Percentiles rank a stretch among this genome's conserved stretches.
These are phyloP conservation scores for Coelopa frigida DNA, from an alignment of 1,140 invertebrate genomes.

Conservation along the genomic window DNA sequence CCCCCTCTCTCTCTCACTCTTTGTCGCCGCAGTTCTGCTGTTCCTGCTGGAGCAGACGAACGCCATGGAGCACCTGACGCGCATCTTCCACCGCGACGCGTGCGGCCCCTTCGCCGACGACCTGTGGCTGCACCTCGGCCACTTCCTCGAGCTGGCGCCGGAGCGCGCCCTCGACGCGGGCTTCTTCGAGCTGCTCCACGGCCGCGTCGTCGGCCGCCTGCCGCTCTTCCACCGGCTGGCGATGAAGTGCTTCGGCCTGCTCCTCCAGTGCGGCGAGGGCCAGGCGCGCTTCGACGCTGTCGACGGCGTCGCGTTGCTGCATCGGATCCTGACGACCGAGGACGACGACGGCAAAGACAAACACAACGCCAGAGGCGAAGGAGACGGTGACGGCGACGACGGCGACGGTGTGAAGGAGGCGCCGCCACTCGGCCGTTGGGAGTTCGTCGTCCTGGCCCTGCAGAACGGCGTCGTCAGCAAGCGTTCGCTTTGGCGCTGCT, in stretches of 20 bases:
- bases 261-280: slow-evolving; percentile 29
- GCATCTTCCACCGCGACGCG: slow-evolving; percentile 23
- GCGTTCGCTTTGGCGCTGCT: slow-evolving; percentile 26
- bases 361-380: too few relatives aligned
- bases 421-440: slow-evolving; percentile 18
- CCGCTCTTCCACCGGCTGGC: slow-evolving; percentile 20
- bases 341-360: neutral
- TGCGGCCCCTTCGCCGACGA: slow-evolving; percentile 21
- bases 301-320: slow-evolving; percentile 27
- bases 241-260: slow-evolving; percentile 32
- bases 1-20: neutral
- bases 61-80: slow-evolving; percentile 16
- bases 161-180: slow-evolving; percentile 24
- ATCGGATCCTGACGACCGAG: slow-evolving; percentile 16
- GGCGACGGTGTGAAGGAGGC: too few relatives aligned
- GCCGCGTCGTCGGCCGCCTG: slow-evolving; percentile 18
- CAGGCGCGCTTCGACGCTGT: slow-evolving; percentile 25
- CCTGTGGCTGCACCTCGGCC: slow-evolving; percentile 30
- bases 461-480: slow-evolving; percentile 34
- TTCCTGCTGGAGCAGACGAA: slow-evolving; percentile 19
- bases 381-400: too few relatives aligned
- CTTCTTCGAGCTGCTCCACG: slow-evolving; percentile 28
- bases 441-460: slow-evolving; percentile 22
- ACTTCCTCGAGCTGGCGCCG: slow-evolving; percentile 26
- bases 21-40: slow-evolving; percentile 16